These are phyloP conservation scores for Dendrolimus kikuchii DNA, from an alignment of 1,140 invertebrate species.

Conservation along the genomic window DNA sequence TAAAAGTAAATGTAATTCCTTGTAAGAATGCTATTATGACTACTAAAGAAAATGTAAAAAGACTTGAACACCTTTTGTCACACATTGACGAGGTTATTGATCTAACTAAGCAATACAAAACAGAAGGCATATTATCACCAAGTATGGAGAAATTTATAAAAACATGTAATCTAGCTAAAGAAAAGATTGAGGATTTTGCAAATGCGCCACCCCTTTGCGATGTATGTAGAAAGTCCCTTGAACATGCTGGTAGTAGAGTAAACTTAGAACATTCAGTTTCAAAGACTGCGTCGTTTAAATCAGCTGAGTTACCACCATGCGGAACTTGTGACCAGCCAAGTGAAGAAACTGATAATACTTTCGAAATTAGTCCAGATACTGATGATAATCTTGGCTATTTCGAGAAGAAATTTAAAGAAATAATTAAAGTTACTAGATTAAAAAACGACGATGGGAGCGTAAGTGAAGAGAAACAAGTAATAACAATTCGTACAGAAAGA, in stretches of 20 bases:
- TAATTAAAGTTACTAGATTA: constrained; percentile 19
- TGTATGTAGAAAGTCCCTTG: constrained; percentile 3
- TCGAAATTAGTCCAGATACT: background rate
- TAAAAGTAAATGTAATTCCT: background rate
- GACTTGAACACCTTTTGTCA: constrained; percentile 9
- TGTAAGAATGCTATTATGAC: constrained; percentile 4
- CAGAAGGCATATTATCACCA: constrained; percentile 6
- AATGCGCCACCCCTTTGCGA: constrained; percentile 4
- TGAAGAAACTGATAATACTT: constrained; percentile 1
- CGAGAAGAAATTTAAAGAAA: constrained; percentile 23
- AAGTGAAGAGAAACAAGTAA: constrained; percentile 25
- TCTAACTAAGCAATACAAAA: constrained; percentile 14
- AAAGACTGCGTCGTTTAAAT: background rate
- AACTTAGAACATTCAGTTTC: background rate
- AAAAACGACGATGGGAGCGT: constrained; percentile 25
- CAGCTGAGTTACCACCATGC: background rate
- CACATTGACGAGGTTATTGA: constrained; percentile 18
- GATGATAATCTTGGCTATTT: constrained; percentile 12
- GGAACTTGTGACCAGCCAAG: background rate
- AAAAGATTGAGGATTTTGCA: constrained; percentile 10
- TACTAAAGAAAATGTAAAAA: constrained; percentile 7
- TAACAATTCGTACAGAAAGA: constrained; percentile 27
- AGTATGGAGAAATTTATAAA: constrained; percentile 15
- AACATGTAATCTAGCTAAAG: constrained; percentile 11
- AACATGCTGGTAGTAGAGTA: background rate